Evolutionary conservation across 1,140 invertebrate species (phyloP), one percentile per base, ranked within the genome.

Genomic region (Teleogryllus occipitalis): DNA sequence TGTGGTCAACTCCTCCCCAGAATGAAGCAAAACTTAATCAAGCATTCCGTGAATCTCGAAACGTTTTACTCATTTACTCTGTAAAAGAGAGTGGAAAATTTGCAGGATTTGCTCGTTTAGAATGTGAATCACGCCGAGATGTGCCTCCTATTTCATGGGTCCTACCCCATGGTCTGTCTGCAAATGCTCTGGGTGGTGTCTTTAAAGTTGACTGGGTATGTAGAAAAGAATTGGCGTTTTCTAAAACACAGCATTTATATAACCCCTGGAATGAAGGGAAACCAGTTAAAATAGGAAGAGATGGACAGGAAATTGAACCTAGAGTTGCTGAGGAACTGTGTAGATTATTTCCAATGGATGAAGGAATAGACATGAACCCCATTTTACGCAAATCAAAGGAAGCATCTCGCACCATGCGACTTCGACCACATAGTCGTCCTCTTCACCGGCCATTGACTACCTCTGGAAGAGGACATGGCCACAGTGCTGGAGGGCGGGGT

Each of bases 261-360:
- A 99, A 99, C 89, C 93, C 96, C 7, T 99, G 97, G 96, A 99
- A 99, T 90, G 96, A 99, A 86, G 96, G 96, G 49, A 98, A 98
- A 87, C 97, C 97, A 78, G 97, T 99, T 0, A 99, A 99, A 90
- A 99, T 99, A 85, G 97, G 97, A 18, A 90, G 98, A 83, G 98
- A 99, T 90, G 98, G 98, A 21, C 98, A 98, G 90, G 97, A 98
- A 90, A 96, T 99, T 81, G 97, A 98, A 85, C 96, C 97, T 15
- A 91, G 94, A 84, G 96, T 98, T 81, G 98, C 95, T 49, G 95
- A 97, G 86, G 95, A 97, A 86, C 88, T 99, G 48, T 99, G 97
- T 85, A 91, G 96, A 82, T 87, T 99, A 73, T 99, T 99, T 87
- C 94, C 96, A 7, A 92, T 96, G 86, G 97, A 99, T 87, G 94